Evolutionary conservation across 2,888 invertebrate genomes (phyloP).

Genomic region (Catocala fraxini): DNA sequence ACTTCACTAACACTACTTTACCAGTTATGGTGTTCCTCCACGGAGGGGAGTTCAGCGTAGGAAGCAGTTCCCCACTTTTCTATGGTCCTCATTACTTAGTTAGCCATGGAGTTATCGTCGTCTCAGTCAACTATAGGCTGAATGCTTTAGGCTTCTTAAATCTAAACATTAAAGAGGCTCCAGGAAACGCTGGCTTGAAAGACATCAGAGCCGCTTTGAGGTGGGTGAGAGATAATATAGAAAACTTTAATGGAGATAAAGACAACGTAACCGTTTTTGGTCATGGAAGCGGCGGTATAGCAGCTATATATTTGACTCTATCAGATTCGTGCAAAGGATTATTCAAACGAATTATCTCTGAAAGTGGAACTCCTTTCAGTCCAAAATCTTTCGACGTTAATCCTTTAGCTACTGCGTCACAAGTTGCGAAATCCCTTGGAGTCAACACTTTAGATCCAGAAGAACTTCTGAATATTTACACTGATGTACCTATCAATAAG

Average conservation of each 20-base stretch:
- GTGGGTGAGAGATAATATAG: slow-evolving; percentile 79
- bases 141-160: slow-evolving; percentile 83
- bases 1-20: slow-evolving; percentile 58
- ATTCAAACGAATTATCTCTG: slow-evolving; percentile 76
- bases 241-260: slow-evolving; percentile 73
- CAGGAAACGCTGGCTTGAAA: slow-evolving; percentile 83
- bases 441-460: slow-evolving; percentile 64
- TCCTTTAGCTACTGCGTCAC: slow-evolving; percentile 71
- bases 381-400: slow-evolving; percentile 73
- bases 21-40: slow-evolving; percentile 84
- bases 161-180: slow-evolving; percentile 73
- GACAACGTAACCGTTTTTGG: slow-evolving; percentile 82
- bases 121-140: slow-evolving; percentile 84
- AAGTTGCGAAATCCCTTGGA: slow-evolving; percentile 76
- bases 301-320: slow-evolving; percentile 77
- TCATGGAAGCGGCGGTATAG: slow-evolving; percentile 78
- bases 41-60: slow-evolving; percentile 82
- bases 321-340: slow-evolving; percentile 76
- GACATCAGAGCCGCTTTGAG: slow-evolving; percentile 80
- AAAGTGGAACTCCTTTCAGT: slow-evolving; percentile 75
- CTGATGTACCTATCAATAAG: slow-evolving; percentile 63
- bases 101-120: slow-evolving; percentile 75
- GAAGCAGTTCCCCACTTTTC: slow-evolving; percentile 75
- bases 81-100: slow-evolving; percentile 82
- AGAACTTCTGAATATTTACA: slow-evolving; percentile 67